Conservation (phyloP, 92 coral and sea anemone species). For the Paragorgia papillata region DNA sequence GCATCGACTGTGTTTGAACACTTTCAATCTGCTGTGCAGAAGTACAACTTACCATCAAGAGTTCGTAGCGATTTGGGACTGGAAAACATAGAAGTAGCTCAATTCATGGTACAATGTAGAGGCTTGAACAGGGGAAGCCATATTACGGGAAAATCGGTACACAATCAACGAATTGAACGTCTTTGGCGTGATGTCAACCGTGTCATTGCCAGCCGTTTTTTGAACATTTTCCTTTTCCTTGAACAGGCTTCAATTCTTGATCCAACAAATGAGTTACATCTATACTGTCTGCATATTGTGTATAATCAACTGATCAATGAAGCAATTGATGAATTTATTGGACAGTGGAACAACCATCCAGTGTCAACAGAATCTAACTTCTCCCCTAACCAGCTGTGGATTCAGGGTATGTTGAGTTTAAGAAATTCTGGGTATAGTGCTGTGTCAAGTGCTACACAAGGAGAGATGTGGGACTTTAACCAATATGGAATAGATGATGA, state of each 20-base stretch:
- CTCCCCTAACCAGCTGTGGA: constrained; percentile 29
- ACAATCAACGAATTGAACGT: constrained; percentile 54
- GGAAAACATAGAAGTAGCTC: constrained; percentile 51
- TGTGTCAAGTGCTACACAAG: background rate
- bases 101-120: constrained; percentile 50
- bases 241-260: constrained; percentile 47
- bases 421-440: constrained; percentile 21
- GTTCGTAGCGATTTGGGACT: constrained; percentile 68
- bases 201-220: constrained; percentile 32
- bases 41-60: constrained; percentile 60
- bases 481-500: constrained; percentile 11
- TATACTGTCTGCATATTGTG: constrained; percentile 49
- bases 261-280: constrained; percentile 53
- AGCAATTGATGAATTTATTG: constrained; percentile 39
- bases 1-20: constrained; percentile 50
- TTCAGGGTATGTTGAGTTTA: constrained; percentile 13
- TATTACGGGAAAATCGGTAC: too few relatives aligned
- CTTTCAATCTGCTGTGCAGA: constrained; percentile 53
- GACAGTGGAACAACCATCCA: constrained; percentile 31
- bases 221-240: constrained; percentile 54
- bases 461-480: constrained; percentile 9
- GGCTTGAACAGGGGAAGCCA: too few relatives aligned
- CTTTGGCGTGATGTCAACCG: constrained; percentile 36
- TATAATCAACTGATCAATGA: constrained; percentile 43
- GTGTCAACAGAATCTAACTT: constrained; percentile 18